These are phyloP conservation scores for Martes flavigula DNA, from an alignment of 2,797 vertebrate species.

Conservation along the genomic window DNA sequence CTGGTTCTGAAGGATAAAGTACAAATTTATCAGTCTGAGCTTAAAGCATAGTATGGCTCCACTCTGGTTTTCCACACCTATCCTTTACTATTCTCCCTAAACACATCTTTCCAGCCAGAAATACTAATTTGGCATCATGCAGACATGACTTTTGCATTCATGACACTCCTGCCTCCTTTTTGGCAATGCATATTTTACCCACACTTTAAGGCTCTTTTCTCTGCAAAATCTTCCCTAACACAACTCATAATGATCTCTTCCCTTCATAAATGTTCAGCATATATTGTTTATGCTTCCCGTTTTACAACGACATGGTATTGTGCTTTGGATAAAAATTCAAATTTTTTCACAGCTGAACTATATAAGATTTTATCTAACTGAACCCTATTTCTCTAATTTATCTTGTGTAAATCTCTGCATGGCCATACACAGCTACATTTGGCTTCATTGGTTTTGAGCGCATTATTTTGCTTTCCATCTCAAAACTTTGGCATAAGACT, in stretches of 20 bases:
- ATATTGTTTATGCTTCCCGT: background rate
- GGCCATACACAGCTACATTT: background rate
- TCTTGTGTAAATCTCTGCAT: background rate
- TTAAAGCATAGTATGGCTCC: background rate
- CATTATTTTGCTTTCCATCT: background rate
- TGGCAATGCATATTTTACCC: slow-evolving; percentile 1
- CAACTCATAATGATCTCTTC: background rate
- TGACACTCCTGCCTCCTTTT: background rate
- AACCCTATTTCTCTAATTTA: background rate
- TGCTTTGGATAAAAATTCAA: slow-evolving; percentile 18
- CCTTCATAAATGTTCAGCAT: slow-evolving; percentile 22
- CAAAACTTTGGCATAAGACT: background rate
- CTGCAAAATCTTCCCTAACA: background rate
- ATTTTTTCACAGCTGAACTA: background rate
- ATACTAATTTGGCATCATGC: background rate
- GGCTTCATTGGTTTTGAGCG: background rate
- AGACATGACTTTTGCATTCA: slow-evolving; percentile 35
- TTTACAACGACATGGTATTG: slow-evolving; percentile 16
- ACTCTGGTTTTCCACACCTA: slow-evolving; percentile 19
- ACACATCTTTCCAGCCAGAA: background rate
- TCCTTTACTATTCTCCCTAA: background rate
- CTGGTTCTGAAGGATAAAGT: slow-evolving; percentile 19
- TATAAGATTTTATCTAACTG: background rate
- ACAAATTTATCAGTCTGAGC: background rate
- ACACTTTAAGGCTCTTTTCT: slow-evolving; percentile 2